Evolutionary conservation across 1,140 invertebrate genomes (phyloP).

Genomic region (Tachypleus tridentatus): DNA sequence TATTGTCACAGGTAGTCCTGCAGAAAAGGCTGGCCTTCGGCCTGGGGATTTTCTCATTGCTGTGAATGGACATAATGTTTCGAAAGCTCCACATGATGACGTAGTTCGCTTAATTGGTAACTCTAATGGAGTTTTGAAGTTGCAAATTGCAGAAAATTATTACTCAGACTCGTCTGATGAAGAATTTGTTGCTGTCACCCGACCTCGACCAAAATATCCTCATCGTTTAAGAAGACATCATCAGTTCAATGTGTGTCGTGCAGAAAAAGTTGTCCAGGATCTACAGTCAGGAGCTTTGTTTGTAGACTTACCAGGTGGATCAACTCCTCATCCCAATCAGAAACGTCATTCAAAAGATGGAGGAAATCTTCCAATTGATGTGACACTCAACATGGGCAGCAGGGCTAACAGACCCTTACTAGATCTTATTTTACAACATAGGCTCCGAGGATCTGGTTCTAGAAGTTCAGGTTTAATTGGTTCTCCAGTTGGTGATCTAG

Average conservation of each 20-base stretch:
- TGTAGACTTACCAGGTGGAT: slow-evolving; percentile 17
- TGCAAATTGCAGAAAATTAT: slow-evolving; percentile 79
- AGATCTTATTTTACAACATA: slow-evolving; percentile 19
- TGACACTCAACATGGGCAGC: neutral
- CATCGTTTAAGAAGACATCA: slow-evolving; percentile 36
- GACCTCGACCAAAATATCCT: slow-evolving; percentile 45
- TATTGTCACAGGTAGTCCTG: slow-evolving; percentile 70
- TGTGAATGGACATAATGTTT: slow-evolving; percentile 79
- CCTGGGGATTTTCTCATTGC: slow-evolving; percentile 83
- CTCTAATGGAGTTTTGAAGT: slow-evolving; percentile 58
- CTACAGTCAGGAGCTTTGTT: slow-evolving; percentile 34
- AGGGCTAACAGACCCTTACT: slow-evolving; percentile 17
- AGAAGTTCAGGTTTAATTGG: neutral
- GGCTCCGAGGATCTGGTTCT: slow-evolving; percentile 15
- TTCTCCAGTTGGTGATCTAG: neutral
- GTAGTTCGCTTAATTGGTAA: slow-evolving; percentile 79
- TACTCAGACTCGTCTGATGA: slow-evolving; percentile 64
- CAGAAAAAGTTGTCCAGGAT: slow-evolving; percentile 43
- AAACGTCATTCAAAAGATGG: no score
- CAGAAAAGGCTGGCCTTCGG: slow-evolving; percentile 67
- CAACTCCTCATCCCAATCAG: no score
- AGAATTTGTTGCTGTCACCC: slow-evolving; percentile 43
- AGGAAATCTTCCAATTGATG: neutral
- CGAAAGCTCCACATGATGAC: slow-evolving; percentile 77
- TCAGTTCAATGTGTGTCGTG: slow-evolving; percentile 28